Evolutionary conservation across 2,888 invertebrate species (phyloP).

Genomic region (Pachliopta kotzebuea): DNA sequence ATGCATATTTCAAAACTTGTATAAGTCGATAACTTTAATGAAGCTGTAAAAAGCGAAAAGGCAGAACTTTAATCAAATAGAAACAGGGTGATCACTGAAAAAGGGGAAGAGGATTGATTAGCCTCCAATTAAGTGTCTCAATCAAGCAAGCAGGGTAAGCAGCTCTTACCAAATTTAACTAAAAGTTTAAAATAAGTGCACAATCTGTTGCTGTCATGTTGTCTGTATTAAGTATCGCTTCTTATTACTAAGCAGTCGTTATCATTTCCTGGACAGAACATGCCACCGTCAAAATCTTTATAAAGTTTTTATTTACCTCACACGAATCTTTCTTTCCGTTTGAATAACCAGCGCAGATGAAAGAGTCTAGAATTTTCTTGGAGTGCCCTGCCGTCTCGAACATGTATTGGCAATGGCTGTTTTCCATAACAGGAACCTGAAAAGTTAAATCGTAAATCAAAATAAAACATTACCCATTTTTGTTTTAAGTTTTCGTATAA

Average conservation of each 20-base stretch:
- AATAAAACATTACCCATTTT: neutral
- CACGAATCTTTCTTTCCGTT: slow-evolving; percentile 96
- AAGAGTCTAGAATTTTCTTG: slow-evolving; percentile 92
- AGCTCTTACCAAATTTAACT: no score
- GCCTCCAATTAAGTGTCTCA: no score
- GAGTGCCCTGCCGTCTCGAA: slow-evolving; percentile 94
- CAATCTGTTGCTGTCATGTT: no score
- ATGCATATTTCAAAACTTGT: no score
- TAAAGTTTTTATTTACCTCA: slow-evolving; percentile 80
- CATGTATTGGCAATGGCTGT: slow-evolving; percentile 95
- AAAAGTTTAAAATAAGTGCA: no score
- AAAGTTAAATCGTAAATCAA: slow-evolving; percentile 31
- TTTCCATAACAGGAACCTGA: slow-evolving; percentile 94
- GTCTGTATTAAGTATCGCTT: neutral
- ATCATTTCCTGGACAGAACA: neutral
- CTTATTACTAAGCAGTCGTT: no score
- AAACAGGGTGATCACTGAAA: no score
- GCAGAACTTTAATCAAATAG: no score
- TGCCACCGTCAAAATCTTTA: neutral
- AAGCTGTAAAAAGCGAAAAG: no score
- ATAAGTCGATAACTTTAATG: no score
- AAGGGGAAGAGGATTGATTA: no score
- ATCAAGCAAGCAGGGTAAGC: no score
- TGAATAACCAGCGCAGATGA: slow-evolving; percentile 95
- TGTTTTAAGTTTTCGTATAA: neutral